A percentile compares a stretch with the other conserved stretches of the same genome.
These are phyloP conservation scores for Platygyra sinensis DNA, from an alignment of 64 coral and sea anemone species.

Conservation along the genomic window DNA sequence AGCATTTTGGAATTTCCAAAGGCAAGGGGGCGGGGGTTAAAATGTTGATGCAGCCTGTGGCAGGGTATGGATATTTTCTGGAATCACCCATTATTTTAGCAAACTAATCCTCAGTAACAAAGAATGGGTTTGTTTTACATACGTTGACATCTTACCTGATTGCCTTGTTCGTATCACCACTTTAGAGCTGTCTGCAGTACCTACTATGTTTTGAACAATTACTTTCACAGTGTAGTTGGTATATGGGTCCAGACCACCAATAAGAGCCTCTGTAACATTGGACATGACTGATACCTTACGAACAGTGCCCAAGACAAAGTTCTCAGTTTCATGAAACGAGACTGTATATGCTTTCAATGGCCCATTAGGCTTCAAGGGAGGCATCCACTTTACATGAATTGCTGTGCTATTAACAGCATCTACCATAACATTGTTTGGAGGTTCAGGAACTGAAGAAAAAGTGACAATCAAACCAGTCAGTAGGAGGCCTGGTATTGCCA, in stretches of 20 bases:
- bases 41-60: too few species aligned
- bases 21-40: too few species aligned
- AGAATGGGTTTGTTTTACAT: too few species aligned
- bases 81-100: too few species aligned
- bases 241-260: slow-evolving; percentile 53
- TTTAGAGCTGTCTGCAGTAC: background rate
- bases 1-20: too few species aligned
- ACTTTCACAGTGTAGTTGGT: slow-evolving; percentile 56
- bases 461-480: background rate
- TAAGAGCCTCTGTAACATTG: slow-evolving; percentile 28
- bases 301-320: background rate
- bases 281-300: background rate
- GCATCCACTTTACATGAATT: slow-evolving; percentile 37
- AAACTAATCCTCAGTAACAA: too few species aligned
- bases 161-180: slow-evolving; percentile 11
- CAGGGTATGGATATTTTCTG: too few species aligned
- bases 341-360: slow-evolving; percentile 21
- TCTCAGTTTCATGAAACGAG: background rate
- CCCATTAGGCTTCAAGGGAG: slow-evolving; percentile 27
- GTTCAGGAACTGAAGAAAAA: slow-evolving; percentile 14
- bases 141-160: slow-evolving; percentile 14
- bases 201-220: background rate
- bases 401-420: slow-evolving; percentile 43
- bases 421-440: slow-evolving; percentile 24
- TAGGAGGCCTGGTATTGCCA: too few species aligned